A percentile compares a stretch with the other conserved stretches of the same genome.
Conservation (phyloP, 2,888 invertebrate species). For the Plemyria rubiginata region DNA sequence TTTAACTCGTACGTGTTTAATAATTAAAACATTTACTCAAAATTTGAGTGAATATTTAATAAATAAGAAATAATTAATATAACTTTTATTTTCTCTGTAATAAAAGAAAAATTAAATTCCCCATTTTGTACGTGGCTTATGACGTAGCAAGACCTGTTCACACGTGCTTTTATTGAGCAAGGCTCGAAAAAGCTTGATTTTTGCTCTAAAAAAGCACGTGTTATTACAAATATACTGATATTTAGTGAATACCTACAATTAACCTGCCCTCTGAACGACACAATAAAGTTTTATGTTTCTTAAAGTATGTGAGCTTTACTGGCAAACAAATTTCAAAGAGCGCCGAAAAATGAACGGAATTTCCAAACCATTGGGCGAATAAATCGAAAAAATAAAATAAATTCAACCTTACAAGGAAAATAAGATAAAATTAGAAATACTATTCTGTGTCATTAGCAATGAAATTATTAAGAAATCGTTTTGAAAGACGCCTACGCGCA, state of each 20-base stretch:
- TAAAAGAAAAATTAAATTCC: too few species aligned
- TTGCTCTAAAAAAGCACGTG: too few species aligned
- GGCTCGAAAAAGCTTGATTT: too few species aligned
- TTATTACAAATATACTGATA: neutral
- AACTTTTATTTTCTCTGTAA: too few species aligned
- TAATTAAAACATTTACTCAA: too few species aligned
- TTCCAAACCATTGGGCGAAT: conserved; percentile 53
- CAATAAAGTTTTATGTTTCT: conserved; percentile 9
- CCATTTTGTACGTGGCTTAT: too few species aligned
- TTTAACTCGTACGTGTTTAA: too few species aligned
- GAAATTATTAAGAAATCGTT: conserved; percentile 60
- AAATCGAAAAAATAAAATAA: conserved; percentile 62
- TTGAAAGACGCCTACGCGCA: conserved; percentile 55
- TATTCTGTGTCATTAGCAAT: conserved; percentile 63
- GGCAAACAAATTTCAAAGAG: conserved; percentile 43
- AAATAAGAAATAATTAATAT: too few species aligned
- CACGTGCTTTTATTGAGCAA: too few species aligned
- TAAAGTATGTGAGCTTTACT: conserved; percentile 17
- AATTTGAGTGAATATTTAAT: too few species aligned
- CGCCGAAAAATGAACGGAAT: conserved; percentile 58
- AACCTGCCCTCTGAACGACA: neutral
- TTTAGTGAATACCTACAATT: neutral
- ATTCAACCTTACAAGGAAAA: conserved; percentile 62
- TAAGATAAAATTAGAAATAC: conserved; percentile 63
- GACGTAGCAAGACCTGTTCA: too few species aligned